These are phyloP conservation scores for Nebria salina DNA, from an alignment of 2,888 invertebrate species.

Conservation along the genomic window DNA sequence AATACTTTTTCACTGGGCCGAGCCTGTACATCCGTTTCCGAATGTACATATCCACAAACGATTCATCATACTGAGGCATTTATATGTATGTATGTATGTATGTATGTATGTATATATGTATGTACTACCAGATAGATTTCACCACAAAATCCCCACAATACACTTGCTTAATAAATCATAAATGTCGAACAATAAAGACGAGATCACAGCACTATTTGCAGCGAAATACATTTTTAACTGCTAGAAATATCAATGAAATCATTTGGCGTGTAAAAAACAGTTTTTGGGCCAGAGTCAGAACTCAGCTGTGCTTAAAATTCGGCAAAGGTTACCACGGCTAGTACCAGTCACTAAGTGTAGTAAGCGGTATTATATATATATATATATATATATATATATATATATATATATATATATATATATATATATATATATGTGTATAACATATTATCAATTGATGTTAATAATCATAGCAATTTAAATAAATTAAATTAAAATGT, in stretches of 20 bases:
- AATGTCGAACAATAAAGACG: not conserved
- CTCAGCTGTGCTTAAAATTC: not conserved
- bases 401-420: too few relatives aligned
- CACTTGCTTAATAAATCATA: not conserved
- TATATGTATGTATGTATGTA: too few relatives aligned
- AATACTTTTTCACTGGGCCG: slow-evolving; percentile 22
- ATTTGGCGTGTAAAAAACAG: not conserved
- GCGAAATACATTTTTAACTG: not conserved
- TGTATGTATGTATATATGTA: too few relatives aligned
- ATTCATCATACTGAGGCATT: slow-evolving; percentile 55
- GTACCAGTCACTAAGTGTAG: too few relatives aligned
- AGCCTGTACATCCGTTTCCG: slow-evolving; percentile 56
- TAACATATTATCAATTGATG: too few relatives aligned
- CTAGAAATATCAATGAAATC: not conserved
- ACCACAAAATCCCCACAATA: not conserved
- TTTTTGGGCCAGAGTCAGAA: not conserved
- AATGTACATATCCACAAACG: slow-evolving; percentile 52
- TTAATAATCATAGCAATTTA: too few relatives aligned
- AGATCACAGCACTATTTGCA: not conserved
- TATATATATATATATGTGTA: too few relatives aligned
- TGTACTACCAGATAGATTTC: too few relatives aligned
- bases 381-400: too few relatives aligned
- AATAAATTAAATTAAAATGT: too few relatives aligned
- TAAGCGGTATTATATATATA: too few relatives aligned
- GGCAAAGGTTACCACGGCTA: too few relatives aligned